phyloP scores from a whole-genome alignment of 2,113 vertebrate species.

The Lamprologus callipterus region DNA sequence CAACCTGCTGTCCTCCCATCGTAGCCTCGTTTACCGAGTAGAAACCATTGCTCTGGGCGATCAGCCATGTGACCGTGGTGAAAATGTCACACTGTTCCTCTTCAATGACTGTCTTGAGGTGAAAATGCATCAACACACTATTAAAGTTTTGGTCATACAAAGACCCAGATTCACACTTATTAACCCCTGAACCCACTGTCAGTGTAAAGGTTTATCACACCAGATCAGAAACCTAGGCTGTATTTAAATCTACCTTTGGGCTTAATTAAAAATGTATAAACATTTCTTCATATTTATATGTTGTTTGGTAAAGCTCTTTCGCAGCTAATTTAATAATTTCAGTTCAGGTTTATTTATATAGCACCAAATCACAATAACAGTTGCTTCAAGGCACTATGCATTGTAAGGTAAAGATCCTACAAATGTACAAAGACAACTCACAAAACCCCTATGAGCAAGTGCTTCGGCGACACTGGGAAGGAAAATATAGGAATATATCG shows the following conservation, averaged over 20 bases:
- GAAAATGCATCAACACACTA: neutral
- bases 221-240: neutral
- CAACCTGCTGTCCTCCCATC: constrained; percentile 94
- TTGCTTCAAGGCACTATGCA: neutral
- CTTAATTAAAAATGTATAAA: neutral
- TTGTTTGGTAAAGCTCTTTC: neutral
- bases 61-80: constrained; percentile 92
- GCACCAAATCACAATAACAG: neutral
- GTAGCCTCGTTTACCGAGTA: constrained; percentile 85
- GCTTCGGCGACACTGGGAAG: neutral
- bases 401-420: neutral
- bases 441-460: neutral
- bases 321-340: neutral
- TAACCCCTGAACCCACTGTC: neutral
- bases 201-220: neutral
- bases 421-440: neutral
- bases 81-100: constrained; percentile 93
- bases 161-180: neutral
- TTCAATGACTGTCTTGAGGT: constrained; percentile 98
- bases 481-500: neutral
- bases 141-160: neutral
- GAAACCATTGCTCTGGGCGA: constrained; percentile 90
- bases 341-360: neutral
- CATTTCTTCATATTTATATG: neutral
- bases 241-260: neutral